phyloP scores from a whole-genome alignment of 2,113 vertebrate genomes.

The Buteo buteo region DNA sequence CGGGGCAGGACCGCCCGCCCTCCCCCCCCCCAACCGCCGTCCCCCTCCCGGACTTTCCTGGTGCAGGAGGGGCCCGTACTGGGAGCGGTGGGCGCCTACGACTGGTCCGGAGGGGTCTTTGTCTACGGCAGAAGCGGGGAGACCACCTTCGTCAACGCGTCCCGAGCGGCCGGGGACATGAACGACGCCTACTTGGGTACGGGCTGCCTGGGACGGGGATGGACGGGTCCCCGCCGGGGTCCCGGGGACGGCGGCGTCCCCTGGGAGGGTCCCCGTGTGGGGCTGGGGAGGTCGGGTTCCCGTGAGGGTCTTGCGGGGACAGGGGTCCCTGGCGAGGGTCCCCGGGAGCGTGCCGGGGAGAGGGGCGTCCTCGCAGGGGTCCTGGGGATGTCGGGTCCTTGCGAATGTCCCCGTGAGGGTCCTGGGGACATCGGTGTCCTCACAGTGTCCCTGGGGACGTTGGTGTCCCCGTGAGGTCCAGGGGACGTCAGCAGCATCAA shows the following conservation, averaged over 20 bases:
- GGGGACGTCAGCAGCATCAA: no score
- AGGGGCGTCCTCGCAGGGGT: no score
- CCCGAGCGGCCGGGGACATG: conserved; percentile 26
- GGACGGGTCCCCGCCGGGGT: no score
- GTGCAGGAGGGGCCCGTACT: conserved; percentile 33
- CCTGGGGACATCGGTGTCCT: neutral
- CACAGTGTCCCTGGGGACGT: neutral
- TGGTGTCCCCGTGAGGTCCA: neutral
- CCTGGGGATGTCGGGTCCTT: neutral
- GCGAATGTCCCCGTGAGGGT: neutral
- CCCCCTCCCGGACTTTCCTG: neutral
- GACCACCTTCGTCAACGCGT: conserved; percentile 43
- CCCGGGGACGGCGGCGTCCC: neutral
- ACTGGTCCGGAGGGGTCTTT: conserved; percentile 65
- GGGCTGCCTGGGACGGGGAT: neutral
- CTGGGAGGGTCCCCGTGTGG: neutral
- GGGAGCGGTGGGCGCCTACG: conserved; percentile 63
- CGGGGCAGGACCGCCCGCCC: no score
- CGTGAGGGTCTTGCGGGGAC: neutral
- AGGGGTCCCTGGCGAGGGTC: no score
- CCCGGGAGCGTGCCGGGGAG: neutral
- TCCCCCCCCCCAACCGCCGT: fast-evolving
- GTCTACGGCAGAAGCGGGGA: neutral
- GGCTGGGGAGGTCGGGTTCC: neutral
- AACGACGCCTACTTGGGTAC: conserved; percentile 64